Base-by-base conservation (phyloP, 2,113 vertebrate genomes). In the Morphnarchus princeps region DNA sequence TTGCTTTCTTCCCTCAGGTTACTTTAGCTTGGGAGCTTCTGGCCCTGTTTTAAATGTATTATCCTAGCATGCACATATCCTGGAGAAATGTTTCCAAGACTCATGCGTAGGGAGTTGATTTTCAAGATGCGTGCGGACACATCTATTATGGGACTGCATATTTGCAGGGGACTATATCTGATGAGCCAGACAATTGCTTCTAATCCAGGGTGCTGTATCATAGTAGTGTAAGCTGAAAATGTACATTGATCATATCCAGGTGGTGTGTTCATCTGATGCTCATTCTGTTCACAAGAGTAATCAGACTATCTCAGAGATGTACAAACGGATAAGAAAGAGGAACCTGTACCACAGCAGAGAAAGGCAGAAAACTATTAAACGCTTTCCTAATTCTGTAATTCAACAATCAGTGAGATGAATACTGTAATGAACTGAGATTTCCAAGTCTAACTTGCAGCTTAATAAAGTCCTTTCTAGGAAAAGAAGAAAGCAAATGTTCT, bases 1-100 rank as follows among this genome's bases (percentile, higher is more conserved):
- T 78, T 50, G 28, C 36, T 82, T 82, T 22, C 83, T 91, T 91
- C 62, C 55, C 71, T 89, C 16, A 18, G 65, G 38, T 55, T 73
- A 54, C n/a, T 67, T 66, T 7, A 86, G 54, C 63, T 62, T 31
- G 19, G 69, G 42, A 85, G 52, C 36, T 71, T 93, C 91, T 55
- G 32, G 50, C 40, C 52, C 87, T 29, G 17, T 38, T 76, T 80
- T 43, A 61, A 84, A 55, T 32, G 38, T 55, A 49, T 61, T 81
- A 61, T 22, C 73, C 69, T 62, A 47, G 57, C 18, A 13, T 3
- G 7, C 1, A 0, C 2, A 1, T 38, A 61, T 65, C 55, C 50
- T 7, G n/a, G 29, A 73, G 57, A 87, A 66, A 45, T 0, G 5
- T 50, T 50, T 69, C 77, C 31, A 69, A 78, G 71, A 13, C 47